A percentile compares a stretch with the other conserved stretches of the same genome.
phyloP scores from a whole-genome alignment of 1,140 invertebrate species.

The Oryzaephilus surinamensis region DNA sequence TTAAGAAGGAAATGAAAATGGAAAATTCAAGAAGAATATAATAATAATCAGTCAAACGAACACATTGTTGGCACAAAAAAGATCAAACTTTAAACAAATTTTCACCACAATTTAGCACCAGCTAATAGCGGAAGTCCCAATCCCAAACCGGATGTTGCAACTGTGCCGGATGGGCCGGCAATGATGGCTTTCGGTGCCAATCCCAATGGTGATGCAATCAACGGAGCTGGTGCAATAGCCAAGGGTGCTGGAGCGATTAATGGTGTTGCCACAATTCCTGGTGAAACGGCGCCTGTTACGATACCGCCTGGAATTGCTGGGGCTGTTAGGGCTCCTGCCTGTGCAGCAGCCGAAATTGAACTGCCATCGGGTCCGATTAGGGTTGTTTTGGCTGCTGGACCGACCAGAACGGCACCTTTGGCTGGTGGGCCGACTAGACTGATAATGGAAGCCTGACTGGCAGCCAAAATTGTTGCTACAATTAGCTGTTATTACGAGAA shows the following conservation, averaged over 20 bases:
- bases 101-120: slow-evolving; percentile 4
- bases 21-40: no score
- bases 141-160: not conserved
- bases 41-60: no score
- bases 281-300: slow-evolving; percentile 12
- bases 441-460: slow-evolving; percentile 12
- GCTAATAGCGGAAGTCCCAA: slow-evolving; percentile 4
- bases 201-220: slow-evolving; percentile 1
- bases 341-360: slow-evolving; percentile 12
- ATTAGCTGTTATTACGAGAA: no score
- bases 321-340: slow-evolving; percentile 13
- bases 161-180: slow-evolving; percentile 15
- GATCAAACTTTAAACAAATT: not conserved
- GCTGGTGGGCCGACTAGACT: slow-evolving; percentile 4
- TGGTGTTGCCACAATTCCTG: slow-evolving; percentile 14
- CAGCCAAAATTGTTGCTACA: slow-evolving; percentile 3
- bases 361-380: slow-evolving; percentile 19
- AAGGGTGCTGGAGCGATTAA: not conserved
- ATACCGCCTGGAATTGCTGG: slow-evolving; percentile 13
- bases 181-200: slow-evolving; percentile 6
- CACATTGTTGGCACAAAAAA: slow-evolving; percentile 22
- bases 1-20: no score
- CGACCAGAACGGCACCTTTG: slow-evolving; percentile 16
- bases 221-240: slow-evolving; percentile 3
- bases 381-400: slow-evolving; percentile 14